Percentiles rank a stretch among this genome's conserved stretches.
Conservation (phyloP, 2,888 invertebrate genomes). For the Eupeodes latifasciatus region DNA sequence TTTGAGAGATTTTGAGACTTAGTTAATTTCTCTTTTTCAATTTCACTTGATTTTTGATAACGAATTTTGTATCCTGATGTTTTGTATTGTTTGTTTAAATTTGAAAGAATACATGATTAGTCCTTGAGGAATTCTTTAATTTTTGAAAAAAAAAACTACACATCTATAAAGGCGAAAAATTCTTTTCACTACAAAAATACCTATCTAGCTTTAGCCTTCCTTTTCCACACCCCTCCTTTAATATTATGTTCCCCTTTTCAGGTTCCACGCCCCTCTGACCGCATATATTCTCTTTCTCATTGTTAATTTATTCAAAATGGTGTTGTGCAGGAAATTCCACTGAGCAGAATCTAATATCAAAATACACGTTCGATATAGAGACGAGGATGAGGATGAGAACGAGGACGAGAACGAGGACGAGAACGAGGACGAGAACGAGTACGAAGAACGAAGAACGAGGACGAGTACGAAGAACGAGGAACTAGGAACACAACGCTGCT, state of each 20-base stretch:
- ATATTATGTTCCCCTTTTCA: conserved; percentile 19
- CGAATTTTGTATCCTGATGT: not conserved
- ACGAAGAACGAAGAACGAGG: conserved; percentile 16
- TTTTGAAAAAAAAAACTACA: not conserved
- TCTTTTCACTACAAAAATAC: not conserved
- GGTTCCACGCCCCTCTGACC: conserved; percentile 64
- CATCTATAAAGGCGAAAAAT: not conserved
- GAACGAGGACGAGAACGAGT: conserved; percentile 21
- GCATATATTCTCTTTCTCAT: conserved; percentile 56
- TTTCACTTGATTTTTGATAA: too few species aligned
- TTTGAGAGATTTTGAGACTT: too few species aligned
- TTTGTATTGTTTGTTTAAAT: not conserved
- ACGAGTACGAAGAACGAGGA: conserved; percentile 38
- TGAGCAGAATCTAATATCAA: conserved; percentile 76
- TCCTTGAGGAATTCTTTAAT: not conserved
- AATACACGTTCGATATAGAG: conserved; percentile 71
- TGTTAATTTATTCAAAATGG: conserved; percentile 77
- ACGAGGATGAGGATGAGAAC: conserved; percentile 24
- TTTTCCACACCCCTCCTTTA: not conserved
- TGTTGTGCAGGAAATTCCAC: conserved; percentile 75
- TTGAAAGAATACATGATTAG: not conserved
- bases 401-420: conserved; percentile 8
- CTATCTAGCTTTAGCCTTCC: not conserved
- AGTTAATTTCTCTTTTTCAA: too few species aligned
- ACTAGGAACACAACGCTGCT: not conserved